Base-by-base conservation (phyloP, 2,113 vertebrate species). In the Vidua macroura region DNA sequence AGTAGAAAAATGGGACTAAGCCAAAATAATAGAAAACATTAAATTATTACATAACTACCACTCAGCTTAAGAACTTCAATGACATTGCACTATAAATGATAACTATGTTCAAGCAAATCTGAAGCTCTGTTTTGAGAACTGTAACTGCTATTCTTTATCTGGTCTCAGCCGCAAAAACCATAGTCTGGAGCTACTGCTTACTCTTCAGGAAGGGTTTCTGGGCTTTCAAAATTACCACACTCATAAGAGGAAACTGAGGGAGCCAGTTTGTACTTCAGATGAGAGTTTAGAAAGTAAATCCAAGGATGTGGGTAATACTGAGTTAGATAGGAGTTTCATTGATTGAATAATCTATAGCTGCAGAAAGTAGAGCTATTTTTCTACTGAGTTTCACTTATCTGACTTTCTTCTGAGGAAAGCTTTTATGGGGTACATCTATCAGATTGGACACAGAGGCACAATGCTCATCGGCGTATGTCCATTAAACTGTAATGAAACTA, bases 341-440 rank as follows among this genome's bases (percentile, higher is more conserved):
- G 95, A 95, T 96, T 96, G 93, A 92, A 93, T 95, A 95, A 94
- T 95, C 92, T 91, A 96, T 96, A 95, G 77, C 89, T 91, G 86
- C 84, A 95, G 81, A 95, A 95, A 91, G 90, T 79, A 93, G 68
- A 88, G 92, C 79, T 83, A 96, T 92, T 97, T 94, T 96, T 96
- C 94, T 94, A 94, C 92, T 2, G 23, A 88, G 76, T 95, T 95
- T 94, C 85, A 93, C 92, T 95, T 96, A 95, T 91, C 88, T 94
- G 93, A 93, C 93, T 96, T 95, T 93, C 88, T 93, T 96, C 83
- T 73, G 62, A 90, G 80, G 83, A 89, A 92, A 82, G 69, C 28
- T 92, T 97, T 97, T 94, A 97, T 95, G 70, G 80, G 76, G 64
- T 78, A 73, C 86, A 94, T 95, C 94, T 96, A 93, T 95, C 95